Percentiles rank a stretch among this genome's conserved stretches.
Evolutionary conservation across 2,113 vertebrate genomes (phyloP).

Genomic region (Motacilla alba): DNA sequence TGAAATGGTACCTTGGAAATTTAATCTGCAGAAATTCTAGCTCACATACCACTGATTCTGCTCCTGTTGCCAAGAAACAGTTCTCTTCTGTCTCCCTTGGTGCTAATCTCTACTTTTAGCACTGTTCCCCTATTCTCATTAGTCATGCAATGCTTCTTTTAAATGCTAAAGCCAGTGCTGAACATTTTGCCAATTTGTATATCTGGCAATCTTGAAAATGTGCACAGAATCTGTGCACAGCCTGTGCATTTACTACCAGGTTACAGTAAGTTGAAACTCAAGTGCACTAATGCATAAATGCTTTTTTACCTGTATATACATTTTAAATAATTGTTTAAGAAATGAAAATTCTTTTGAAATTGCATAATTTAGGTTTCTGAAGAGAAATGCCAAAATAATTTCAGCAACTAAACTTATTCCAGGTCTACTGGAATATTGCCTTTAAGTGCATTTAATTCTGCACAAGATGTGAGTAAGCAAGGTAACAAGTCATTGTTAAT

Average conservation of each 20-base stretch:
- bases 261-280: neutral
- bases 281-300: neutral
- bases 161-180: constrained; percentile 11
- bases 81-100: constrained; percentile 7
- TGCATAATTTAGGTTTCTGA: neutral
- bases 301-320: neutral
- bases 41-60: neutral
- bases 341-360: neutral
- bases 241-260: neutral
- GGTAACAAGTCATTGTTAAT: neutral
- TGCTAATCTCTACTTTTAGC: constrained; percentile 49
- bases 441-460: neutral
- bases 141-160: constrained; percentile 36
- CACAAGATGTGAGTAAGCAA: neutral
- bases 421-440: neutral
- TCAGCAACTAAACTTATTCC: neutral
- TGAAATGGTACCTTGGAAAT: neutral
- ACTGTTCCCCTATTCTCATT: constrained; percentile 24
- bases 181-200: neutral
- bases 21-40: neutral
- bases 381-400: neutral
- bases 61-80: constrained; percentile 22
- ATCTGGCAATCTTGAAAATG: neutral
- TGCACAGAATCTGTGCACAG: neutral
- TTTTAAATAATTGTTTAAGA: neutral